Evolutionary conservation across 92 coral and sea anemone species (phyloP), one percentile per base, ranked within the genome.

Genomic region (Metridium senile): DNA sequence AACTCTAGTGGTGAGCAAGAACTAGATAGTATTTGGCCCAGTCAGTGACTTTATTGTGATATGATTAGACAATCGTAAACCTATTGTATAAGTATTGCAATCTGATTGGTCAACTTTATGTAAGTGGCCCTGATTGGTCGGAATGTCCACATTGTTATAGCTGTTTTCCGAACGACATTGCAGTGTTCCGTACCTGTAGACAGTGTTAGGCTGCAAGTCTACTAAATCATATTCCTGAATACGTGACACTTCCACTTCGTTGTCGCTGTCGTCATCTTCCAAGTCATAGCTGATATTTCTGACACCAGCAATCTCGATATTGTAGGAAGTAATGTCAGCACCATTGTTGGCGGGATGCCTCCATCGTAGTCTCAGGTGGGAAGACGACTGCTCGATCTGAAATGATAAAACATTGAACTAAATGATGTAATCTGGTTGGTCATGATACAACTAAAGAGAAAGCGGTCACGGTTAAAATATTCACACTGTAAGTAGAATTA

Each of bases 281-380:
- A 90, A 88, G 66, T 92, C 96, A 87, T 78, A 92, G 59, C 92
- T 76, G 17, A 89, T 88, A 66, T 92, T 84, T 74, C 90, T 80
- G 45, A 74, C 89, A 43, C 97, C 93, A 1, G 89, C 84, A 47
- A 95, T 84, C 71, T 95, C 96, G 33, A 95, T 84, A 29, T 95
- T 95, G 80, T 95, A 95, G 28, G 97, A 95, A 26, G 93, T 89
- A 62, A 95, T 89, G 21, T 80, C 26, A 10, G 99, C 93, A 20
- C 99, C 99, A 71, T 89, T 95, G 83, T 83, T 83, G 18, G 79
- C 68, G 18, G 99, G 99, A 69, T 85, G 93, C 59, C 75, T 82
- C 99, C 99, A 95, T 52, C 89, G 88, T 51, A 95, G 85, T 23
- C 93, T 83, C 71, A 95, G 77, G 62, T 90, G 92, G 26, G 89